Percentiles rank a stretch among this genome's conserved stretches.
Evolutionary conservation across 2,113 vertebrate species (phyloP).

Genomic region (Pionites leucogaster): DNA sequence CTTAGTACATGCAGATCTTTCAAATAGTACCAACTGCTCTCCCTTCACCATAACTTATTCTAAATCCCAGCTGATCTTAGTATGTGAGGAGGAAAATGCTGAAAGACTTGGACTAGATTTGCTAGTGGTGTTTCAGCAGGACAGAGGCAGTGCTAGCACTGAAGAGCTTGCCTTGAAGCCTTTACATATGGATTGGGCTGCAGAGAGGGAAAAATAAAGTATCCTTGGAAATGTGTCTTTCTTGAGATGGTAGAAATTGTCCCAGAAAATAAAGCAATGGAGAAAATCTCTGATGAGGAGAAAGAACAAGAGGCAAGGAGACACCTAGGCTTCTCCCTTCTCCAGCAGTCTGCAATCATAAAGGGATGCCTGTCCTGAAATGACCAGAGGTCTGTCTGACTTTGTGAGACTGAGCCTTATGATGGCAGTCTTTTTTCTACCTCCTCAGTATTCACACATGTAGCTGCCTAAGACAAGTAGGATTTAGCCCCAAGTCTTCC

Average conservation of each 20-base stretch:
- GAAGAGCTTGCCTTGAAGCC: neutral
- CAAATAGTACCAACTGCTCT: neutral
- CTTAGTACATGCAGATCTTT: neutral
- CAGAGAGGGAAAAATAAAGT: neutral
- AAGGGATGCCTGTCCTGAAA: accelerated
- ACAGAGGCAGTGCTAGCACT: neutral
- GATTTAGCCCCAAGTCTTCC: neutral
- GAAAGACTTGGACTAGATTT: neutral
- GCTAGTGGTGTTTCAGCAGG: neutral
- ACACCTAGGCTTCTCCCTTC: neutral
- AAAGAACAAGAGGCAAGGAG: neutral
- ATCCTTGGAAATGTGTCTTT: neutral
- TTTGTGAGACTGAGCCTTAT: accelerated
- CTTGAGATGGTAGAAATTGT: neutral
- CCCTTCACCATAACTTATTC: neutral
- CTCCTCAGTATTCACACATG: neutral
- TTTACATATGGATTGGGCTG: neutral
- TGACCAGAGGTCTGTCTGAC: neutral
- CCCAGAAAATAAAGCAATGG: neutral
- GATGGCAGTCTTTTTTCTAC: neutral
- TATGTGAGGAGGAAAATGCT: neutral
- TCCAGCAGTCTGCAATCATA: accelerated
- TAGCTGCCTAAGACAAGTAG: neutral
- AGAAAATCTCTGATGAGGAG: neutral
- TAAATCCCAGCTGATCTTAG: neutral